Percentiles rank a stretch among this genome's conserved stretches.
These are phyloP conservation scores for Ochropleura leucogaster DNA, from an alignment of 2,888 invertebrate species.

Conservation along the genomic window DNA sequence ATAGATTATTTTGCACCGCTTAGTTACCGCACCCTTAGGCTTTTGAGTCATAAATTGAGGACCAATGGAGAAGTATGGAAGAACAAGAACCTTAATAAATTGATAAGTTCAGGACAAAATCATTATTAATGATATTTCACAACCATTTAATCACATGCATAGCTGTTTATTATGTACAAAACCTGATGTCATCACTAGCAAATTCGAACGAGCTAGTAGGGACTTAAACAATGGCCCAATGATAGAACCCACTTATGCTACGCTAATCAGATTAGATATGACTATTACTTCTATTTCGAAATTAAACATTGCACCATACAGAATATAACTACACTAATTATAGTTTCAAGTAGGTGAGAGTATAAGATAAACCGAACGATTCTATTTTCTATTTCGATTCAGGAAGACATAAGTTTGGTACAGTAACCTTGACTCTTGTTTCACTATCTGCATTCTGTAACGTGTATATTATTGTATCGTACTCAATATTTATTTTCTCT, in stretches of 20 bases:
- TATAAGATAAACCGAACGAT: conserved; percentile 28
- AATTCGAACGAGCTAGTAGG: neutral
- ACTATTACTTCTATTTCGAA: conserved; percentile 39
- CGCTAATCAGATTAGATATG: conserved; percentile 60
- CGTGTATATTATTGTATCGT: conserved; percentile 17
- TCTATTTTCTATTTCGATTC: conserved; percentile 43
- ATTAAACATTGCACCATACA: conserved; percentile 42
- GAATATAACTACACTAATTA: conserved; percentile 34
- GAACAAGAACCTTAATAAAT: neutral
- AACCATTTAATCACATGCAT: conserved; percentile 3
- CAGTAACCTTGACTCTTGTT: conserved; percentile 46
- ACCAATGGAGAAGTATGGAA: neutral
- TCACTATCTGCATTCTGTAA: conserved; percentile 17
- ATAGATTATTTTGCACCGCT: neutral
- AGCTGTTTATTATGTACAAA: neutral
- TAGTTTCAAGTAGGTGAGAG: conserved; percentile 30
- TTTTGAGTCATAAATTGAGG: neutral
- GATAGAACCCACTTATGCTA: conserved; percentile 46
- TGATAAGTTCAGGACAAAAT: neutral
- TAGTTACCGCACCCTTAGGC: neutral
- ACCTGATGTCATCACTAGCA: conserved; percentile 41
- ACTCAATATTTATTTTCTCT: conserved; percentile 43
- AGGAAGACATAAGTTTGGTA: conserved; percentile 17
- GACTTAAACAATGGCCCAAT: conserved; percentile 45
- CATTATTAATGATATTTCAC: neutral